Conservation (phyloP, 2,113 vertebrate genomes). For the Crotalus helleri region DNA sequence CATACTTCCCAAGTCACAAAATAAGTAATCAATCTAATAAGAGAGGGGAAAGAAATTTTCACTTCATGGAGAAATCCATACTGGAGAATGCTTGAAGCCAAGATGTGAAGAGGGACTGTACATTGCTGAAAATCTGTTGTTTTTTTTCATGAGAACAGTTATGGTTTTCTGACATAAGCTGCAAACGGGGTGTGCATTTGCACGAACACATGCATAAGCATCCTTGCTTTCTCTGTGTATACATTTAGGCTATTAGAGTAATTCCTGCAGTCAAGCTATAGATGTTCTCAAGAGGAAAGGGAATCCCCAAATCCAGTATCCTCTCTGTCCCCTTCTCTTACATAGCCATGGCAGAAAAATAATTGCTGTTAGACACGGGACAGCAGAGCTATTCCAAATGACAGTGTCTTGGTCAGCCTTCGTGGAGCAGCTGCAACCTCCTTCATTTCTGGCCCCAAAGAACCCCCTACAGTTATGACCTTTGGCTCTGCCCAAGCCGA, state of each 20-base stretch:
- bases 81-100: not conserved
- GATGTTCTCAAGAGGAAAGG: not conserved
- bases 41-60: not conserved
- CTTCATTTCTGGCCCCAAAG: not conserved
- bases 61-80: not conserved
- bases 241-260: not conserved
- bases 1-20: not conserved
- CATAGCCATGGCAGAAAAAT: not conserved
- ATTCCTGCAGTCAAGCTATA: not conserved
- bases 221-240: not conserved
- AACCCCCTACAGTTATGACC: not conserved
- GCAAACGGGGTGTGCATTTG: not conserved
- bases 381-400: not conserved
- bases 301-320: not conserved
- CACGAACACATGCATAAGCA: not conserved
- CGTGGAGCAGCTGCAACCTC: not conserved
- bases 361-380: not conserved
- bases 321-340: not conserved
- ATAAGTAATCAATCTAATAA: not conserved
- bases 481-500: not conserved
- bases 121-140: not conserved
- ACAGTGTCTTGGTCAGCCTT: not conserved
- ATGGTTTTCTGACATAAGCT: not conserved
- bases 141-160: not conserved
- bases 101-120: not conserved